Evolutionary conservation across 2,797 vertebrate species (phyloP).

Genomic region (Galaxias olidus): DNA sequence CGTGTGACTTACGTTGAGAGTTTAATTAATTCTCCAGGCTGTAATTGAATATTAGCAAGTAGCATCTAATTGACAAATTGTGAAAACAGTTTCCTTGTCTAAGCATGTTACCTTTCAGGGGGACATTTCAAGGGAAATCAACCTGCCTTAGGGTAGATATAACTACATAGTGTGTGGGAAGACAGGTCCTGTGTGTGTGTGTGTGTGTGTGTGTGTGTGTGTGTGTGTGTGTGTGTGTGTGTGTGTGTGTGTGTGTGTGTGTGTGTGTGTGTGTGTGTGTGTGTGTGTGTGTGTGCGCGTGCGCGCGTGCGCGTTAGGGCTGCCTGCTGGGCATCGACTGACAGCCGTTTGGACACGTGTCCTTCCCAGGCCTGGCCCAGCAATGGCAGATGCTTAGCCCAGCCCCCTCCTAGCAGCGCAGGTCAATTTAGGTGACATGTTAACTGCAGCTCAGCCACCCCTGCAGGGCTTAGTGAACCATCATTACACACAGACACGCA

Average conservation of each 20-base stretch:
- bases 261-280: neutral
- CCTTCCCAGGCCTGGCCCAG: slow-evolving; percentile 6
- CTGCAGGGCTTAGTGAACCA: no score
- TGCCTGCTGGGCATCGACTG: neutral
- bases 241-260: no score
- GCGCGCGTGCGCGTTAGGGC: neutral
- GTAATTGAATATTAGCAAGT: no score
- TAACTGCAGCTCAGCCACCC: slow-evolving; percentile 16
- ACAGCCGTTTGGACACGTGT: slow-evolving; percentile 12
- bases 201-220: neutral
- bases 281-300: no score
- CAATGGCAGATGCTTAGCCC: slow-evolving; percentile 18
- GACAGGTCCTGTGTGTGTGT: slow-evolving; percentile 24
- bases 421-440: slow-evolving; percentile 27
- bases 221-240: neutral
- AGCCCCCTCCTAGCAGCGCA: slow-evolving; percentile 1
- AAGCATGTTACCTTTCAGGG: no score
- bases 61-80: no score
- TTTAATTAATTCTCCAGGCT: no score
- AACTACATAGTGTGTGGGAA: slow-evolving; percentile 12
- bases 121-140: no score
- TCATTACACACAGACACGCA: neutral
- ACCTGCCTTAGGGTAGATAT: neutral
- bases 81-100: no score
- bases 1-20: no score